phyloP scores from a whole-genome alignment of 1,140 invertebrate genomes.

The Trinorchestia longiramus region DNA sequence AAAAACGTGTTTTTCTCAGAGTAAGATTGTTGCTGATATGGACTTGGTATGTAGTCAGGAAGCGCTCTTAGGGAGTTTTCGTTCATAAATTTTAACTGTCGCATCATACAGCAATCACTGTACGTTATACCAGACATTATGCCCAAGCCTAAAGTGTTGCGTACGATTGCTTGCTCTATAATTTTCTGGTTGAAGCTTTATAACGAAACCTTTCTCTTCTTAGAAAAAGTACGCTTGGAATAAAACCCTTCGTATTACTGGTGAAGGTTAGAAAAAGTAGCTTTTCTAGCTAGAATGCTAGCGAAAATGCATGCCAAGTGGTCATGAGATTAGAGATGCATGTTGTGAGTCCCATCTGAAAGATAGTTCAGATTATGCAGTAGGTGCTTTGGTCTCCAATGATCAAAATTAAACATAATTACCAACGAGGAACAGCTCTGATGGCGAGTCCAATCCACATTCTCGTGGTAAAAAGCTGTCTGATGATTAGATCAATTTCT shows the following conservation, averaged over 20 bases:
- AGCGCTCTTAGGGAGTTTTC: constrained; percentile 4
- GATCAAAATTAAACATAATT: not conserved
- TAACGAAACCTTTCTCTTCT: not conserved
- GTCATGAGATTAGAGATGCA: not conserved
- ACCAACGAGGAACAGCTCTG: not conserved
- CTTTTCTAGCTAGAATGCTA: not conserved
- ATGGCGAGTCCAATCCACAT: no score
- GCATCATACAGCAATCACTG: constrained; percentile 27
- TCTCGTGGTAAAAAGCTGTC: no score
- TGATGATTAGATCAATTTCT: no score
- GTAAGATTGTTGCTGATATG: constrained; percentile 17
- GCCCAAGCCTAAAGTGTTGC: constrained; percentile 48
- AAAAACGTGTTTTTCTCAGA: constrained; percentile 21
- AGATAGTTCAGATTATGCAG: no score
- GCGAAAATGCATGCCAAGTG: not conserved
- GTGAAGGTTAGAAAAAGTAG: not conserved
- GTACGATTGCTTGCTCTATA: constrained; percentile 4
- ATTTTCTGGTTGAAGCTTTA: constrained; percentile 8
- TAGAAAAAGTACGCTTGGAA: not conserved
- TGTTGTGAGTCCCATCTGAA: no score
- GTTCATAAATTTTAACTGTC: constrained; percentile 44
- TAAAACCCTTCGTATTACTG: not conserved
- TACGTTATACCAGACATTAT: constrained; percentile 36
- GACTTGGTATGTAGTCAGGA: constrained; percentile 21
- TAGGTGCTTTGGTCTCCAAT: not conserved